Base-by-base conservation (phyloP, 37 sponge, comb jelly and placozoan species). In the Amphimedon queenslandica region DNA sequence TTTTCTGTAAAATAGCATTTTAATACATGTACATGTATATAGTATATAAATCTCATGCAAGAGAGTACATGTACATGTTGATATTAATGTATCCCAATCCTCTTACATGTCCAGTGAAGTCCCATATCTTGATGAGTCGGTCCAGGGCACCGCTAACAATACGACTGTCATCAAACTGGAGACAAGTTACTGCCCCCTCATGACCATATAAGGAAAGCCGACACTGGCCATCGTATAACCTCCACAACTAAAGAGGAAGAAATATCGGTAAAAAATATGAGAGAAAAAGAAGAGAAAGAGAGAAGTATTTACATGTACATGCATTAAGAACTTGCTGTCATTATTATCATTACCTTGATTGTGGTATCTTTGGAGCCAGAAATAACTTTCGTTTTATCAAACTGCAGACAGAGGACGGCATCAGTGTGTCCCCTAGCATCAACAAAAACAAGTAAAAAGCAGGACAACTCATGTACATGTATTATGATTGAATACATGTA, bases 61-160 rank as follows among this genome's bases (percentile, higher is more conserved):
- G n/a, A n/a, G n/a, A n/a, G n/a, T n/a, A n/a, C n/a, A n/a, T n/a
- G n/a, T n/a, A n/a, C n/a, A n/a, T n/a, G n/a, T n/a, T n/a, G n/a
- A n/a, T n/a, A n/a, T n/a, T 18, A 31, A 5, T 51, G 35, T 4
- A 39, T 31, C 11, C 13, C 21, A 55, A 51, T n/a, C n/a, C n/a
- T 25, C 68, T 4, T 47, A 94, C 94, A 69, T 90, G 56, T 40
- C 90, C 90, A 55, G 84, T 83, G 2, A 91, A 74, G 74, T 86
- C 90, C 99, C 99, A 98, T 0, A 98, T 87, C 74, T 91, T 94
- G 38, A 98, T 88, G n/a, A 87, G 81, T 20, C 88, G 70, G 64
- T 98, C 99, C 56, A 98, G 79, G 71, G 93, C 84, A 16, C 99
- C 99, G 79, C 93, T 92, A 60, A 98, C 89, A 32, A 98, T 89